Base-by-base conservation (phyloP, 2,797 vertebrate species). In the Coregonus ussuriensis region DNA sequence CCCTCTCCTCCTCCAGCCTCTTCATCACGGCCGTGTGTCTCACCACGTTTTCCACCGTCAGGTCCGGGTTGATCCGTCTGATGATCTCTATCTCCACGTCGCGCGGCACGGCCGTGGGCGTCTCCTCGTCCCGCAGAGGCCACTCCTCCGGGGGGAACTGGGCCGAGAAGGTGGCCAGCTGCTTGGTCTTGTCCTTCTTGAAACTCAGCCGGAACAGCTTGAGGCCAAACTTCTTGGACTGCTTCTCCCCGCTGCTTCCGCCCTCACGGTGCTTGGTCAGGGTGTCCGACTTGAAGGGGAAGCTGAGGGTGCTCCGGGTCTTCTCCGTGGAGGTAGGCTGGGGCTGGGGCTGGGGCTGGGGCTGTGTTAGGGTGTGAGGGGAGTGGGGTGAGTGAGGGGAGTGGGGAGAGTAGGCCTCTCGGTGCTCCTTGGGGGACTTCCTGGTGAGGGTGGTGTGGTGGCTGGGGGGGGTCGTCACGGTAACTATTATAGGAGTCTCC, bases 51-150 rank as follows among this genome's bases (percentile, higher is more conserved):
- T 99, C 98, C 92, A 99, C 98, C 1, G 98, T 98, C 88, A 99
- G 89, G 90, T 99, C 98, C 0, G 98, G 98, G 92, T 99, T 99
- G 87, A 99, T 99, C 53, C 98, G 95, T 76, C 97, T 94, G 84
- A 99, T 99, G 83, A 99, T 99, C 86, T 99, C 98, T 96, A 99
- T 97, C 89, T 99, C 98, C 83, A 99, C 97, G 79, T 99, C 97
- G 25, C 97, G 95, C 16, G 98, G 98, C 90, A 99, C 98, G 31
- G 92, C 88, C 6, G 96, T 96, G 2, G 98, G 97, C 13, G 94
- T 96, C 72, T 99, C 98, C 87, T 99, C 98, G 0, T 99, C 98
- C 33, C 97, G 94, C 76, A 99, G 94, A 0, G 98, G 98, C 98
- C 98, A 99, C 91, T 99, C 98, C 86, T 98, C 97, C 0, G 98